phyloP scores from a whole-genome alignment of 2,797 vertebrate genomes.

The Acestrorhynchus altus region DNA sequence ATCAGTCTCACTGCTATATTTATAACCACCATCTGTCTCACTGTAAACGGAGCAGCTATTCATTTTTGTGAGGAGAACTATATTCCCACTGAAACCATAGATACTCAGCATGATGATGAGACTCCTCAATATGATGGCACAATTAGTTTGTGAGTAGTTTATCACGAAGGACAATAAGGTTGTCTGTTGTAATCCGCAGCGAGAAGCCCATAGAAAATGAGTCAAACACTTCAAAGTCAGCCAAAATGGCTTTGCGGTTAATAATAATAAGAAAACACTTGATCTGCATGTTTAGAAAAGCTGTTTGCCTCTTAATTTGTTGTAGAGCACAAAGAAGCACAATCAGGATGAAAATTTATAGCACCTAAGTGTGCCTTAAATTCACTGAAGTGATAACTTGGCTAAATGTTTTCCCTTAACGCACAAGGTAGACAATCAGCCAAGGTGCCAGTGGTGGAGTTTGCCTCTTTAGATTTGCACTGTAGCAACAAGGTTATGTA shows the following conservation, averaged over 20 bases:
- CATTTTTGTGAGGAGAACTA: slow-evolving; percentile 33
- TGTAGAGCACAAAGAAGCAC: background rate
- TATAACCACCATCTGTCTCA: slow-evolving; percentile 17
- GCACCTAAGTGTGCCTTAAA: background rate
- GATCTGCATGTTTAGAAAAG: background rate
- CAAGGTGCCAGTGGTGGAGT: background rate
- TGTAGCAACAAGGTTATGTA: background rate
- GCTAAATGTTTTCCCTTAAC: background rate
- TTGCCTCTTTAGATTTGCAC: background rate
- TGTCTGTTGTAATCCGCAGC: slow-evolving; percentile 19
- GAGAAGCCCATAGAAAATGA: slow-evolving; percentile 23
- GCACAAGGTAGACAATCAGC: background rate
- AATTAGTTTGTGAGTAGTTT: slow-evolving; percentile 43
- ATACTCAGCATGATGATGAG: slow-evolving; percentile 45
- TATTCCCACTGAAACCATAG: slow-evolving; percentile 49
- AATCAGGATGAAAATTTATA: background rate
- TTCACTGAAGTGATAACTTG: too few relatives aligned
- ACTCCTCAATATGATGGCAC: slow-evolving; percentile 38
- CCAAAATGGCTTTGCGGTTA: slow-evolving; percentile 1
- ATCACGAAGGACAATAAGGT: slow-evolving; percentile 48
- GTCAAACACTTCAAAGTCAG: slow-evolving; percentile 1
- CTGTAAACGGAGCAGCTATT: slow-evolving; percentile 31
- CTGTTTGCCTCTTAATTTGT: background rate
- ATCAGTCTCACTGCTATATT: background rate
- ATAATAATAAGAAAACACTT: background rate